phyloP scores from a whole-genome alignment of 2,888 invertebrate species.

The Drosophila mimica region DNA sequence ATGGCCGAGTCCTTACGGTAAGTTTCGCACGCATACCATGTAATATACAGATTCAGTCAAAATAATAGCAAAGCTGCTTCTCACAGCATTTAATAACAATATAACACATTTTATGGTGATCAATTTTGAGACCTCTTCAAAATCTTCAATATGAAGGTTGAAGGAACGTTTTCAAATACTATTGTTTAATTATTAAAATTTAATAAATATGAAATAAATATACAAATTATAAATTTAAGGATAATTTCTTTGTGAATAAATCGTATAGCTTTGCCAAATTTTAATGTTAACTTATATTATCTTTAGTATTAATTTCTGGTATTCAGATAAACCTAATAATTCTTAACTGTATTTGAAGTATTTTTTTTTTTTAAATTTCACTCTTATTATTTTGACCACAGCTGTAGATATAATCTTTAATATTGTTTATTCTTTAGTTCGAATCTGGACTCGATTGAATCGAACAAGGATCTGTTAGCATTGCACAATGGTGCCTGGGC shows the following conservation, averaged over 20 bases:
- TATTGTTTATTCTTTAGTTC: slow-evolving; percentile 63
- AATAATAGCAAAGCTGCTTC: background rate
- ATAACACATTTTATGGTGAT: background rate
- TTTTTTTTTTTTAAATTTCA: background rate
- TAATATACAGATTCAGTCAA: background rate
- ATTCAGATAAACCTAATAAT: no score
- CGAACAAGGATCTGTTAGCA: slow-evolving; percentile 88
- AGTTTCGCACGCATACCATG: slow-evolving; percentile 13
- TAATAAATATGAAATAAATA: no score
- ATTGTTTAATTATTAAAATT: no score
- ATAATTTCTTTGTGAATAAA: no score
- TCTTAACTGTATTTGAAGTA: no score
- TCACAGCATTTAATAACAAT: background rate
- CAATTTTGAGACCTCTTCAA: background rate
- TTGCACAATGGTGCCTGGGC: slow-evolving; percentile 89
- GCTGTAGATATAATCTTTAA: background rate
- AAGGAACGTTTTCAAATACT: background rate
- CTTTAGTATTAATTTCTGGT: background rate
- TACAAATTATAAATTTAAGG: background rate
- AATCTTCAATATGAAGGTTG: background rate
- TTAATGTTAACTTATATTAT: background rate
- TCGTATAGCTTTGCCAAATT: background rate
- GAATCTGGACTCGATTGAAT: slow-evolving; percentile 84
- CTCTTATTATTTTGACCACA: background rate
- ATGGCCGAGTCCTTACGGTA: slow-evolving; percentile 81